A percentile compares a stretch with the other conserved stretches of the same genome.
phyloP scores from a whole-genome alignment of 53 echinoderm and acorn worm species.

The Mesocentrotus franciscanus region DNA sequence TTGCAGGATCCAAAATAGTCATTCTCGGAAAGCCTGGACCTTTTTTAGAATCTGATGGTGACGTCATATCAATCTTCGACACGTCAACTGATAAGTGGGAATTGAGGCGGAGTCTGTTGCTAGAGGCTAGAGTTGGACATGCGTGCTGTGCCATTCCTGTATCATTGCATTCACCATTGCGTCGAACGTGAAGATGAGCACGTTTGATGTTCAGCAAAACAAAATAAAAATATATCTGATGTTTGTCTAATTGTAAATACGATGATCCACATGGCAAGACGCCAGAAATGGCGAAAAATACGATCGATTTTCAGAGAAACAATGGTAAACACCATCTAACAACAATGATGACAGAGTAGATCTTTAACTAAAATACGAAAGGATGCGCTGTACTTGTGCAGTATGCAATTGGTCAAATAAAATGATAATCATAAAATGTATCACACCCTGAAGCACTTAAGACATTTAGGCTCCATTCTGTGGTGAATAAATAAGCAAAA shows the following conservation, averaged over 20 bases:
- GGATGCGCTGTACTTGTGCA: not conserved
- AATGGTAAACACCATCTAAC: not conserved
- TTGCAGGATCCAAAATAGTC: conserved; percentile 72
- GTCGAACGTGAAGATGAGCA: not conserved
- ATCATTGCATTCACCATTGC: not conserved
- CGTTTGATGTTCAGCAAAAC: not conserved
- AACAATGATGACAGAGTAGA: not conserved
- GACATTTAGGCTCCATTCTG: not conserved
- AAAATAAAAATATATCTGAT: not conserved
- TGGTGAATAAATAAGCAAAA: not conserved
- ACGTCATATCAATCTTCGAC: conserved; percentile 71
- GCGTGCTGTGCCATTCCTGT: conserved; percentile 77
- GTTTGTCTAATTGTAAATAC: no score
- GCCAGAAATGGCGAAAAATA: not conserved
- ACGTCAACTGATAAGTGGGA: conserved; percentile 64
- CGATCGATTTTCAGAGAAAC: not conserved
- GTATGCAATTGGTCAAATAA: no score
- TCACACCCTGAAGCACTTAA: not conserved
- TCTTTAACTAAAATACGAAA: not conserved
- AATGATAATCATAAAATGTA: not conserved
- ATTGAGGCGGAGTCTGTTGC: conserved; percentile 1
- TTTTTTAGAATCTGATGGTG: not conserved
- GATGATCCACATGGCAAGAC: not conserved
- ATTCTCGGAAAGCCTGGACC: conserved; percentile 66
- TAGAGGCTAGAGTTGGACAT: conserved; percentile 73